Percentiles rank a stretch among this genome's conserved stretches.
These are phyloP conservation scores for Sceliomorpha sp. DNA, from an alignment of 2,888 invertebrate species.

Conservation along the genomic window DNA sequence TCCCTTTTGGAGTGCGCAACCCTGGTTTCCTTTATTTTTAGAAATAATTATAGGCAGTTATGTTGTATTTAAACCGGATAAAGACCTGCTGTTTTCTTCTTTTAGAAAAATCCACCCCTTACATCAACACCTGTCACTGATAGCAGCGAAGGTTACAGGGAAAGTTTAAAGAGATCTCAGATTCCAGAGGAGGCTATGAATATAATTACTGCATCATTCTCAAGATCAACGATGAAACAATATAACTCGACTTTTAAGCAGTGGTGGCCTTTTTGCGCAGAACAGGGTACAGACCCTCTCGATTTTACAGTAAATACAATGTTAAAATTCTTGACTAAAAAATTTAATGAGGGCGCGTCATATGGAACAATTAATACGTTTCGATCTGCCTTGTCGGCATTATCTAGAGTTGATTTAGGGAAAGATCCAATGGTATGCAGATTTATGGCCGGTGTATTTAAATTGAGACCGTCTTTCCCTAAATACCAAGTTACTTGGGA, in stretches of 20 bases:
- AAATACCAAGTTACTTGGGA: too few relatives aligned
- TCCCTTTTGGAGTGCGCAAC: conserved; percentile 61
- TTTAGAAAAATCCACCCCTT: conserved; percentile 57
- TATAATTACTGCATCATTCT: conserved; percentile 55
- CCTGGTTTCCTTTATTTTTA: conserved; percentile 58
- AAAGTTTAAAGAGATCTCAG: conserved; percentile 45
- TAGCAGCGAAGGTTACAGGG: conserved; percentile 57
- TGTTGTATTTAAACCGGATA: too few relatives aligned
- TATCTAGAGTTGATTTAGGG: too few relatives aligned
- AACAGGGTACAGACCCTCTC: background rate
- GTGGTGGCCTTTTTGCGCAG: conserved; percentile 54
- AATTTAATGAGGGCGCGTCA: conserved; percentile 4
- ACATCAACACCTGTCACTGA: conserved; percentile 16
- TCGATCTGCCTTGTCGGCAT: background rate
- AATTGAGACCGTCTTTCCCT: too few relatives aligned
- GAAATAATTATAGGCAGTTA: background rate
- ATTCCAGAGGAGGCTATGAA: conserved; percentile 32
- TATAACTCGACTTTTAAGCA: conserved; percentile 50
- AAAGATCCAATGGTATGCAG: background rate
- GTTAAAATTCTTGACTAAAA: background rate
- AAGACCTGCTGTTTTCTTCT: conserved; percentile 26
- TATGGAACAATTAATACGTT: conserved; percentile 11
- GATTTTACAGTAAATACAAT: background rate
- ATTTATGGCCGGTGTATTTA: too few relatives aligned
- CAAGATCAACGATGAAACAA: conserved; percentile 54